A percentile compares a stretch with the other conserved stretches of the same genome.
These are phyloP conservation scores for Anolis carolinensis DNA, from an alignment of 2,113 vertebrate genomes.

Conservation along the genomic window DNA sequence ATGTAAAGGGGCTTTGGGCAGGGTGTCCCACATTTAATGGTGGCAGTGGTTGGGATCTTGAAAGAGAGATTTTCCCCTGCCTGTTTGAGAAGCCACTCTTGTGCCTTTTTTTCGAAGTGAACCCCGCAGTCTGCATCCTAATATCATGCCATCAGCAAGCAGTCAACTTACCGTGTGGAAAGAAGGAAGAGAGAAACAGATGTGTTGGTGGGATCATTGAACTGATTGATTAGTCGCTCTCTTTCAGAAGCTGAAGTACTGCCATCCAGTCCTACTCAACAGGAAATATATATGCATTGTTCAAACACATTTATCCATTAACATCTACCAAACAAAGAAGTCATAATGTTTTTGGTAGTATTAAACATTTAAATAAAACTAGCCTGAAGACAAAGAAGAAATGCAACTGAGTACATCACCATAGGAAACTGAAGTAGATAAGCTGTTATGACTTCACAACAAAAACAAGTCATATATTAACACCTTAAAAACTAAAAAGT, in stretches of 20 bases:
- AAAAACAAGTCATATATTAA: not conserved
- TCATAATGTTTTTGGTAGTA: not conserved
- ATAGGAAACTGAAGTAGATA: conserved; percentile 13
- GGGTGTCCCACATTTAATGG: too few relatives aligned
- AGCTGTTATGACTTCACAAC: not conserved
- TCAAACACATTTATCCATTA: not conserved
- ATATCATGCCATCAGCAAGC: conserved; percentile 15
- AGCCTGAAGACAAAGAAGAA: conserved; percentile 18
- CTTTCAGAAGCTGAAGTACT: conserved; percentile 95
- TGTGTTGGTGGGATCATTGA: conserved; percentile 91
- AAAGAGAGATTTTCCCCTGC: too few relatives aligned
- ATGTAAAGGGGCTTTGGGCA: too few relatives aligned
- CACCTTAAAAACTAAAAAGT: not conserved
- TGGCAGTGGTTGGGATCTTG: too few relatives aligned
- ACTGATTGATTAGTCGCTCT: conserved; percentile 96
- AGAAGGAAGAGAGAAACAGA: conserved; percentile 92
- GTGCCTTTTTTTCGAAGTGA: too few relatives aligned
- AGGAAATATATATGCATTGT: conserved; percentile 15
- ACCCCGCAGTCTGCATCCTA: too few relatives aligned
- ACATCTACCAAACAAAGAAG: not conserved
- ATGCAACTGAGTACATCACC: not conserved
- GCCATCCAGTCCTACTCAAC: conserved; percentile 88
- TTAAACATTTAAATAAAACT: not conserved
- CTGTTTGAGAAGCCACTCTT: too few relatives aligned
- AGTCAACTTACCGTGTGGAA: conserved; percentile 89